phyloP scores from a whole-genome alignment of 2,113 vertebrate species.

The Mixornis gularis region DNA sequence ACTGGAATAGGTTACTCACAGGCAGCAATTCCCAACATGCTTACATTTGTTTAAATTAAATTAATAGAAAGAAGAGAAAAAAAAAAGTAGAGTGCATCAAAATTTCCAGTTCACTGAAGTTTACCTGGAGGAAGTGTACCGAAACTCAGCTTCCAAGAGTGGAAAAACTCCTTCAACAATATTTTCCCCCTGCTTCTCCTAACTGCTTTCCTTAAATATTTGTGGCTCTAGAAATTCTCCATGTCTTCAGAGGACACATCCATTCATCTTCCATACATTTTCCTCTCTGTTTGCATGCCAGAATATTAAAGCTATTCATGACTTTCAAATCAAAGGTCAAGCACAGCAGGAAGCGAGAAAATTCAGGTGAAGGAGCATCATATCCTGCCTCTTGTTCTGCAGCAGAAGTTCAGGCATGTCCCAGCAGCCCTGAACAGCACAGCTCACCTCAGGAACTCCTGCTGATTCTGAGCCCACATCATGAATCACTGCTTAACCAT shows the following conservation, averaged over 20 bases:
- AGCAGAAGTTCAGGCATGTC: neutral
- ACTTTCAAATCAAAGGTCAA: neutral
- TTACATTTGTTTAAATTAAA: neutral
- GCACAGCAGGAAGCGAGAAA: neutral
- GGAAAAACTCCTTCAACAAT: neutral
- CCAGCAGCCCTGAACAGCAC: neutral
- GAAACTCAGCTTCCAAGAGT: neutral
- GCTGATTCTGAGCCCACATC: neutral
- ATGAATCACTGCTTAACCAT: neutral
- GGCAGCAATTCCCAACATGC: neutral
- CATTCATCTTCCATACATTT: neutral
- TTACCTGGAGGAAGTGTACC: neutral
- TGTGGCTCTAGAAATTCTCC: neutral
- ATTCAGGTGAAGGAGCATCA: neutral
- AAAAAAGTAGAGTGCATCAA: neutral
- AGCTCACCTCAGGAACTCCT: neutral
- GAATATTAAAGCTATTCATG: neutral
- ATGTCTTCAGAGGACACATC: neutral
- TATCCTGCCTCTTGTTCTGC: neutral
- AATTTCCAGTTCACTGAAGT: neutral
- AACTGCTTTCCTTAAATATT: neutral
- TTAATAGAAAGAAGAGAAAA: neutral
- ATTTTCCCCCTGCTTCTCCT: fast-evolving
- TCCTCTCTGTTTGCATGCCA: neutral
- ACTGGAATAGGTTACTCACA: neutral